These are phyloP conservation scores for Cheilinus undulatus DNA, from an alignment of 2,113 vertebrate species.

Conservation along the genomic window DNA sequence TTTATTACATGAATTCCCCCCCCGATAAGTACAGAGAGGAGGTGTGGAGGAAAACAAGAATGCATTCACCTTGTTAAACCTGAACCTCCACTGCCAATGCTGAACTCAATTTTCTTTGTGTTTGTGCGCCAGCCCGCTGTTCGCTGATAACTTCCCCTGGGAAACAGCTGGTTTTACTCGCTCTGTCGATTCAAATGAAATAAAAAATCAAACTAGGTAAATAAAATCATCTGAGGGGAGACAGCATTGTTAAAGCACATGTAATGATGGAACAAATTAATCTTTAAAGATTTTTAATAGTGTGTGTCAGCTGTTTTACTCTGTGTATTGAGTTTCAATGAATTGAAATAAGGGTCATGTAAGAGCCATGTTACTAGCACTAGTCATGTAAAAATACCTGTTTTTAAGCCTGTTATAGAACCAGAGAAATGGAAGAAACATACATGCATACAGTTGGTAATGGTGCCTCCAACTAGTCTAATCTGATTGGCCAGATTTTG, in stretches of 20 bases:
- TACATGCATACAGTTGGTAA: no score
- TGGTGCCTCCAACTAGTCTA: no score
- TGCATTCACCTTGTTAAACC: constrained; percentile 45
- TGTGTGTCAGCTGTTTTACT: no score
- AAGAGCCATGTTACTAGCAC: no score
- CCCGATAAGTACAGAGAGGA: constrained; percentile 40
- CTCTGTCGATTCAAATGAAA: constrained; percentile 53
- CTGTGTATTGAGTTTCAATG: no score
- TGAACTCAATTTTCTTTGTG: constrained; percentile 44
- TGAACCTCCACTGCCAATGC: constrained; percentile 17
- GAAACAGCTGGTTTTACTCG: constrained; percentile 50
- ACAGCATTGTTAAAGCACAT: constrained; percentile 1
- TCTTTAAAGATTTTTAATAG: constrained; percentile 6
- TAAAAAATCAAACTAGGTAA: constrained; percentile 27
- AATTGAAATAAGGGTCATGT: no score
- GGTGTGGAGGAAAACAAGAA: constrained; percentile 45
- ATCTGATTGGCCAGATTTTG: no score
- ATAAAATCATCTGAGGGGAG: constrained; percentile 45
- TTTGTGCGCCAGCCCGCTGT: constrained; percentile 23
- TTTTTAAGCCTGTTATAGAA: no score
- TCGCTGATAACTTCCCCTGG: constrained; percentile 8
- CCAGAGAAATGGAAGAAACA: no score
- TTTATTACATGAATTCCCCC: constrained; percentile 52
- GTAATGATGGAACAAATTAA: constrained; percentile 27
- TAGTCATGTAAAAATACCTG: no score